Conservation (phyloP, 2,113 vertebrate genomes). For the Phasianus colchicus region DNA sequence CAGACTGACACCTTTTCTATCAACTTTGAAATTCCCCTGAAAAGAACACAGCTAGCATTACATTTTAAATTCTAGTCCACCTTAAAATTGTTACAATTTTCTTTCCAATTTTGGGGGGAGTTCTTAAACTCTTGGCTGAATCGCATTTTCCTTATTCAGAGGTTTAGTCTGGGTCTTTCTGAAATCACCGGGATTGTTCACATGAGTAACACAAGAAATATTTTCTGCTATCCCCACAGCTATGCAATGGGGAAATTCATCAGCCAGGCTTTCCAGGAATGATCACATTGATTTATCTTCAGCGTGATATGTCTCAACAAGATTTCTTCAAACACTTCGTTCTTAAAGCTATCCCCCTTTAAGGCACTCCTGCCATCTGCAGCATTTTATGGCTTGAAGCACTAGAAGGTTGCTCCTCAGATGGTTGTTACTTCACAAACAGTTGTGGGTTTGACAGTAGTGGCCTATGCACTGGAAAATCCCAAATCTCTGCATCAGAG, state of each 20-base stretch:
- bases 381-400: slow-evolving; percentile 49
- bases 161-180: background rate
- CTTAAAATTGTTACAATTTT: slow-evolving; percentile 20
- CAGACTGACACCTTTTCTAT: background rate
- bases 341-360: slow-evolving; percentile 52
- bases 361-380: slow-evolving; percentile 61
- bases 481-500: slow-evolving; percentile 7
- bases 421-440: slow-evolving; percentile 45
- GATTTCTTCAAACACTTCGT: slow-evolving; percentile 58
- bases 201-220: slow-evolving; percentile 47
- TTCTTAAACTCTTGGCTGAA: slow-evolving; percentile 28
- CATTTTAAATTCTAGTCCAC: background rate
- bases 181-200: slow-evolving; percentile 28
- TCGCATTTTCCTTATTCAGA: background rate
- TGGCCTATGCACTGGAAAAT: slow-evolving; percentile 1
- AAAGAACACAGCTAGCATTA: background rate
- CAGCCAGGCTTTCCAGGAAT: slow-evolving; percentile 63
- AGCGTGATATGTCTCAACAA: slow-evolving; percentile 55
- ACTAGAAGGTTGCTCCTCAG: slow-evolving; percentile 38
- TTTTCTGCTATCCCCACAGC: slow-evolving; percentile 46
- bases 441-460: slow-evolving; percentile 18
- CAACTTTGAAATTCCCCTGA: background rate
- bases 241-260: slow-evolving; percentile 56
- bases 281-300: slow-evolving; percentile 67
- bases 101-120: background rate